phyloP scores from a whole-genome alignment of 2,888 invertebrate genomes.

The Lathronympha strigana region DNA sequence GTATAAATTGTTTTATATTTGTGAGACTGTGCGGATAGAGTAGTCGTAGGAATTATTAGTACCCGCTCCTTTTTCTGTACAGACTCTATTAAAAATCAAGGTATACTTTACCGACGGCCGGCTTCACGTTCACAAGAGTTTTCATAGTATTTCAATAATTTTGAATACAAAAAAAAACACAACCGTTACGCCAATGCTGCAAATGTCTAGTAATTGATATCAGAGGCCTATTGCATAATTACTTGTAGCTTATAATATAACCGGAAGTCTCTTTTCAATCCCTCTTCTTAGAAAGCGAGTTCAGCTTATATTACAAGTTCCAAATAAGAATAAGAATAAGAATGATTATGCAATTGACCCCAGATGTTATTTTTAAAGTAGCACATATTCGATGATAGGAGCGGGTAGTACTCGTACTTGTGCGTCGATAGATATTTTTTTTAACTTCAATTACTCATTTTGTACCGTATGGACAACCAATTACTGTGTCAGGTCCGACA shows the following conservation, averaged over 20 bases:
- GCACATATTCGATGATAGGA: background rate
- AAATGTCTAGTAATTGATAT: too few species aligned
- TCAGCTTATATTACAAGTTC: background rate
- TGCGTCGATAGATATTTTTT: background rate
- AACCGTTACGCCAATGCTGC: too few species aligned
- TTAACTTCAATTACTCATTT: background rate
- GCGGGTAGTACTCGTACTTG: background rate
- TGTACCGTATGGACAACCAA: conserved; percentile 13
- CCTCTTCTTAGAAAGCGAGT: too few species aligned
- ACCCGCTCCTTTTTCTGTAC: too few species aligned
- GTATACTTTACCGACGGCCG: conserved; percentile 9
- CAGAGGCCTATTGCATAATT: too few species aligned
- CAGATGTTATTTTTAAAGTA: background rate
- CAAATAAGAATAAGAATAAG: too few species aligned
- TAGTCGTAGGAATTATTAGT: too few species aligned
- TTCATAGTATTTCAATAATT: too few species aligned
- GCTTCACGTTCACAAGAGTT: conserved; percentile 6
- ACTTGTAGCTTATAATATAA: background rate
- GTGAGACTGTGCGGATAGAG: too few species aligned
- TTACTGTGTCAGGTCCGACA: conserved; percentile 17
- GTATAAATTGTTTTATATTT: too few species aligned
- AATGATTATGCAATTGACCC: too few species aligned
- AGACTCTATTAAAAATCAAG: background rate
- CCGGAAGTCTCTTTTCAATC: background rate
- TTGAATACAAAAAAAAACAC: too few species aligned